Percentiles rank a stretch among this genome's conserved stretches.
Conservation (phyloP, 2,888 invertebrate species). For the Phengaris arion region DNA sequence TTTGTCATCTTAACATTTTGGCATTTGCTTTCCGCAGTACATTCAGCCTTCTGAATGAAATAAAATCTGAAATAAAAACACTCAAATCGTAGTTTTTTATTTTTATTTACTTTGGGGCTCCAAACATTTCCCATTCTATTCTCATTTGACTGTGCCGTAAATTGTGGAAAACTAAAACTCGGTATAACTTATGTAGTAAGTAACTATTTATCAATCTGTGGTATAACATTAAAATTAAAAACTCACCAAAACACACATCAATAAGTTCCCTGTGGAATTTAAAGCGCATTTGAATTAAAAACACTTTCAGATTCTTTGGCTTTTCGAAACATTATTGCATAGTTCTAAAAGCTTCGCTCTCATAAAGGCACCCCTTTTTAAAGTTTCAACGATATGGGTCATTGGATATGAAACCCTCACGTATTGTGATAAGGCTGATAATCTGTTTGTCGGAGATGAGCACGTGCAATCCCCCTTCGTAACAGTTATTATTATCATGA, state of each 20-base stretch:
- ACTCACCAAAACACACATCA: not conserved
- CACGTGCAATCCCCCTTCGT: slow-evolving; percentile 16
- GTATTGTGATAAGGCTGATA: not conserved
- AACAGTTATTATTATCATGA: not conserved
- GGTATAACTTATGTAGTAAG: no score
- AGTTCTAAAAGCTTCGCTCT: slow-evolving; percentile 13
- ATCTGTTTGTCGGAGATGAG: not conserved
- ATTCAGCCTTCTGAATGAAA: no score
- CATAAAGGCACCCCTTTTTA: slow-evolving; percentile 20
- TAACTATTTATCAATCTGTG: no score
- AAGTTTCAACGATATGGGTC: not conserved
- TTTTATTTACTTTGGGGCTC: not conserved
- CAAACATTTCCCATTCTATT: not conserved
- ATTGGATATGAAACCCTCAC: not conserved
- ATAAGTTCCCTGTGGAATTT: not conserved
- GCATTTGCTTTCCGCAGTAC: no score
- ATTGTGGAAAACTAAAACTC: no score
- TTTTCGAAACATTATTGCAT: not conserved
- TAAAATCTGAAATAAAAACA: no score
- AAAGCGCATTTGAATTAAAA: slow-evolving; percentile 1
- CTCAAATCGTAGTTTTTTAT: no score
- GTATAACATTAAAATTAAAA: not conserved
- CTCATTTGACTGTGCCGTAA: not conserved
- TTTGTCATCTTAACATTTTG: no score
- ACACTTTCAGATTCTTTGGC: not conserved